phyloP scores from a whole-genome alignment of 2,888 invertebrate species.

The Magallana nippona region DNA sequence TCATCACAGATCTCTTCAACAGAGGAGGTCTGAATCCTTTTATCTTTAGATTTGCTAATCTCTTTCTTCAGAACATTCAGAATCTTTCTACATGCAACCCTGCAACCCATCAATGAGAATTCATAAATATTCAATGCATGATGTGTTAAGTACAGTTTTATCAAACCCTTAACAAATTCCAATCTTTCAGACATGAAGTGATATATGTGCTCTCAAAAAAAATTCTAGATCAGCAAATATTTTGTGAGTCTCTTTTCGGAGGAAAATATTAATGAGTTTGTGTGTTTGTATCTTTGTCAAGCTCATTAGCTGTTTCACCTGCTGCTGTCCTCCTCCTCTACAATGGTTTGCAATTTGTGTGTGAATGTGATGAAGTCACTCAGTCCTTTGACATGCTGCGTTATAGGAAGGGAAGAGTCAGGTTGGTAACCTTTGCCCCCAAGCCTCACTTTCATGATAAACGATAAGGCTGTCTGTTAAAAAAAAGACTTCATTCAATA shows the following conservation, averaged over 20 bases:
- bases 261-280: not conserved
- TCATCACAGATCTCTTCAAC: slow-evolving; percentile 64
- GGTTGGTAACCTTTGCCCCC: slow-evolving; percentile 79
- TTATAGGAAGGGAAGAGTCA: slow-evolving; percentile 66
- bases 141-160: not conserved
- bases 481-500: too few species aligned
- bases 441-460: slow-evolving; percentile 74
- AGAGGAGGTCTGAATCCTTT: slow-evolving; percentile 61
- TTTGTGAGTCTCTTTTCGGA: too few species aligned
- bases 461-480: slow-evolving; percentile 76
- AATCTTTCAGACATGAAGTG: not conserved
- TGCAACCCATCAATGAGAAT: slow-evolving; percentile 47
- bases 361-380: slow-evolving; percentile 75
- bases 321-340: slow-evolving; percentile 75
- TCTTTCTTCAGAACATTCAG: slow-evolving; percentile 69
- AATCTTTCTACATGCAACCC: slow-evolving; percentile 69
- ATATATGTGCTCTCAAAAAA: not conserved
- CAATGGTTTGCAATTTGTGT: slow-evolving; percentile 76
- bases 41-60: slow-evolving; percentile 68
- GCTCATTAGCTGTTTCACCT: slow-evolving; percentile 57
- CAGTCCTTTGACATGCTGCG: slow-evolving; percentile 75
- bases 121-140: slow-evolving; percentile 8
- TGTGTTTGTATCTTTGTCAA: too few species aligned
- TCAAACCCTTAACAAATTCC: not conserved
- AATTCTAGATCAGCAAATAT: not conserved